A percentile compares a stretch with the other conserved stretches of the same genome.
Conservation (phyloP, 2,888 invertebrate genomes). For the Physocephala rufipes region DNA sequence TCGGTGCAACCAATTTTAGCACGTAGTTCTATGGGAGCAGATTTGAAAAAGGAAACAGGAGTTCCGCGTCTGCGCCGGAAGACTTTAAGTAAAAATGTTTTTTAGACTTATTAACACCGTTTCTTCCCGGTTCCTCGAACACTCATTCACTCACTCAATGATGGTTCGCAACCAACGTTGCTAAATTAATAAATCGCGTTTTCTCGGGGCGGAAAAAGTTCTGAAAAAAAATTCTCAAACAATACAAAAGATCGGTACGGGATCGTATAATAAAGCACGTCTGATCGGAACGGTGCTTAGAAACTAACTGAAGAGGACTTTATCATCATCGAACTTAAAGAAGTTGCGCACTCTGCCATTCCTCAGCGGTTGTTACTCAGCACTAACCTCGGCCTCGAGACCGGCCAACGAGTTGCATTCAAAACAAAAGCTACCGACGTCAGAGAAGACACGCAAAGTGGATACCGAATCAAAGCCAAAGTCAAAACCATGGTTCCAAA, state of each 20-base stretch:
- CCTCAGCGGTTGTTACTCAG: slow-evolving; percentile 11
- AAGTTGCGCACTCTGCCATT: slow-evolving; percentile 50
- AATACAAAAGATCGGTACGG: slow-evolving; percentile 31
- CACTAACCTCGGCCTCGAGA: not conserved
- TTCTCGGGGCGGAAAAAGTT: too few relatives aligned
- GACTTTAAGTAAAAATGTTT: not conserved
- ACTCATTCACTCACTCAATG: slow-evolving; percentile 1
- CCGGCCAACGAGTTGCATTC: too few relatives aligned
- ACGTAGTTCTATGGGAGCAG: too few relatives aligned
- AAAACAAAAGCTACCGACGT: not conserved
- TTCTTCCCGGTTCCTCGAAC: not conserved
- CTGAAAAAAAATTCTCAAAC: not conserved
- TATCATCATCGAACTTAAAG: slow-evolving; percentile 66
- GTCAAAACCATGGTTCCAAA: slow-evolving; percentile 35
- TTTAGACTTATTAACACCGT: slow-evolving; percentile 12
- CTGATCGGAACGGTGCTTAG: slow-evolving; percentile 66
- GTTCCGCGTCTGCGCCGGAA: not conserved
- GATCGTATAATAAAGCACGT: slow-evolving; percentile 52
- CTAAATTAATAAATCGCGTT: slow-evolving; percentile 11
- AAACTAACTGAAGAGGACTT: slow-evolving; percentile 67
- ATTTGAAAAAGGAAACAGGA: too few relatives aligned
- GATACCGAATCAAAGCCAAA: slow-evolving; percentile 33
- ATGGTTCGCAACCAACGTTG: slow-evolving; percentile 5
- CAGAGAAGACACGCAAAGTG: slow-evolving; percentile 23
- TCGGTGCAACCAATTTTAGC: too few relatives aligned